Evolutionary conservation across 2,113 vertebrate species (phyloP), one percentile per base, ranked within the genome.

Genomic region (Hucho hucho): DNA sequence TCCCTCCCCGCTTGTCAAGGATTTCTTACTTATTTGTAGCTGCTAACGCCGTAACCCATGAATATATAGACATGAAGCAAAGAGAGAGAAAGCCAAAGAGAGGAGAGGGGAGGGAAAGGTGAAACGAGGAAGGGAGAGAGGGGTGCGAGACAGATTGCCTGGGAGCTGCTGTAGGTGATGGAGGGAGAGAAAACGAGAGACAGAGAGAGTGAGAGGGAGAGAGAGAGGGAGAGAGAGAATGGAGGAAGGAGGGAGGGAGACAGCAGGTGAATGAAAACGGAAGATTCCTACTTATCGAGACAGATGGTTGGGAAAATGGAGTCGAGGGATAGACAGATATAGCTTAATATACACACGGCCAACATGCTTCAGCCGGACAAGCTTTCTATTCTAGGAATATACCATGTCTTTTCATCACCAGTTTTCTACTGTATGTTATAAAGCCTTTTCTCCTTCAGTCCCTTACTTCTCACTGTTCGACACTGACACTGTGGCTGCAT

Each of bases 91-190:
- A 43, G 67, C 11, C 26, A 26, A 69, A 46, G 53, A 73, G 58
- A 24, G 74, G 68, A 37, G n/a, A 47, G 9, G 69, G 64, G 32
- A 25, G 25, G 32, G 37, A 37, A 29, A 29, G 29, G 29, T 37
- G 37, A 37, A 37, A 37, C 46, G 66, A 74, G 59, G 68, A 68
- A 22, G 63, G 81, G 83, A 65, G 75, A 5, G 83, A 77, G 83
- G 72, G 22, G 28, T 70, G 75, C 24, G 82, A 82, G 89, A 91
- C 85, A 89, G 88, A 91, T 85, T 87, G 86, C 47, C 83, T 81
- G 91, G 92, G 91, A 90, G 85, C 85, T 81, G 84, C 91, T 85
- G 91, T 83, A 91, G 86, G 90, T 90, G 89, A 90, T 79, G 78
- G 37, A 78, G 84, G 81, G 78, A 81, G 70, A 83, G 87, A 86